Evolutionary conservation across 2,113 vertebrate species (phyloP).

Genomic region (Oryzias melastigma): DNA sequence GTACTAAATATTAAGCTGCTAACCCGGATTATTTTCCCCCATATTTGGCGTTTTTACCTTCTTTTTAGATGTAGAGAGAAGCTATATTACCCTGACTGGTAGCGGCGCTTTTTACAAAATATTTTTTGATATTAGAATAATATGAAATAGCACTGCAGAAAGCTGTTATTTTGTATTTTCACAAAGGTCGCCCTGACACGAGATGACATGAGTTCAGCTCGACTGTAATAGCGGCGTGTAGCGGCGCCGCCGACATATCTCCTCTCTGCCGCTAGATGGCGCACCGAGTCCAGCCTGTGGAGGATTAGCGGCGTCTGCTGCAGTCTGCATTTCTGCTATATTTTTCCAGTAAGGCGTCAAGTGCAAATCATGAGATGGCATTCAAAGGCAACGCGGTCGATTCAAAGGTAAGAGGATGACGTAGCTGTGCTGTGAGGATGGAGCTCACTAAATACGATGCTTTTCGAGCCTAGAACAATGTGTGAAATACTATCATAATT

Average conservation of each 20-base stretch:
- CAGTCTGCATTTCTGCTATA: conserved; percentile 29
- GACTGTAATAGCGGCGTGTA: conserved; percentile 10
- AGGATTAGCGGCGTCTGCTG: conserved; percentile 46
- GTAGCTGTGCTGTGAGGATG: background rate
- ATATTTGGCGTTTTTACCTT: no score
- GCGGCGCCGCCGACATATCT: conserved; percentile 4
- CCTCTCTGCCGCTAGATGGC: conserved; percentile 56
- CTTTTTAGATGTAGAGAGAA: no score
- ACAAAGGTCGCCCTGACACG: conserved; percentile 42
- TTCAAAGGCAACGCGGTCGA: conserved; percentile 71
- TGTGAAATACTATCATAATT: background rate
- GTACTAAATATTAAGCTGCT: conserved; percentile 14
- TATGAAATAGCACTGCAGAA: background rate
- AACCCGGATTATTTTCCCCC: conserved; percentile 17
- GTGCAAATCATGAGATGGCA: conserved; percentile 71
- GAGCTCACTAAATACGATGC: no score
- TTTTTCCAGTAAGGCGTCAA: conserved; percentile 9
- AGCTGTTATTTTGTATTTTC: conserved; percentile 11
- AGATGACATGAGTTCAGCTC: conserved; percentile 55
- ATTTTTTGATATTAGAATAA: no score
- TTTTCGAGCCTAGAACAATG: conserved; percentile 5
- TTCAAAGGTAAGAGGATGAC: conserved; percentile 66
- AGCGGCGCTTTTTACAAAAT: no score
- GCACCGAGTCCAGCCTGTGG: conserved; percentile 13
- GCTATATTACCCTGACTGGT: no score